Evolutionary conservation across 2,113 vertebrate genomes (phyloP), one percentile per base, ranked within the genome.

Genomic region (Limanda limanda): DNA sequence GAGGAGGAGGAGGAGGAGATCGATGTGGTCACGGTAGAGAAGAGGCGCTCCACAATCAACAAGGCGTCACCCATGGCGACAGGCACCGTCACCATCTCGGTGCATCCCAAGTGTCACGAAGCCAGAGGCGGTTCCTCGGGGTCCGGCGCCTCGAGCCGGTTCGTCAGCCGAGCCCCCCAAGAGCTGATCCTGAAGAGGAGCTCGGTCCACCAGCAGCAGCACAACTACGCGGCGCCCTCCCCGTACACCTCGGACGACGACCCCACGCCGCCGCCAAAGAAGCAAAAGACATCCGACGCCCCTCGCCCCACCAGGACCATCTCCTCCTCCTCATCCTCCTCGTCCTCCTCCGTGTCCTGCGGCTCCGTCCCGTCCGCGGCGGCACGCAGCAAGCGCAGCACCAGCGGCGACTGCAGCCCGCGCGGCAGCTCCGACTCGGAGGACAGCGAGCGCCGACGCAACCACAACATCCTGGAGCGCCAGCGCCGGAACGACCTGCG

Each of bases 401-500:
- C 94, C 92, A 95, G 95, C 83, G 93, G 95, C 0, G 88, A 91
- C 76, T 85, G 93, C 89, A 98, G 97, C 89, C 91, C 88, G 0
- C 81, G 95, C 1, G 86, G 87, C 70, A 93, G 95, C 85, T 99
- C 97, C 0, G 98, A 99, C 94, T 99, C 97, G 0, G 98, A 99
- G 92, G 98, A 99, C 90, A 98, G 96, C 9, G 98, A 99, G 86
- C 95, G 98, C 13, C 90, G 98, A 40, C 96, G 98, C 35, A 99
- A 99, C 93, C 98, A 99, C 93, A 99, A 99, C 83, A 99, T 99
- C 81, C 84, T 99, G 84, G 98, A 99, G 83, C 96, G 98, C 68
- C 98, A 99, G 48, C 95, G 98, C 17, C 97, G 98, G 73, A 99
- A 99, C n/a, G 98, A 99, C 94, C 93, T 99, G 75, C 95, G 98